Percentiles rank a stretch among this genome's conserved stretches.
Evolutionary conservation across 2,888 invertebrate species (phyloP).

Genomic region (Noctua fimbriata): DNA sequence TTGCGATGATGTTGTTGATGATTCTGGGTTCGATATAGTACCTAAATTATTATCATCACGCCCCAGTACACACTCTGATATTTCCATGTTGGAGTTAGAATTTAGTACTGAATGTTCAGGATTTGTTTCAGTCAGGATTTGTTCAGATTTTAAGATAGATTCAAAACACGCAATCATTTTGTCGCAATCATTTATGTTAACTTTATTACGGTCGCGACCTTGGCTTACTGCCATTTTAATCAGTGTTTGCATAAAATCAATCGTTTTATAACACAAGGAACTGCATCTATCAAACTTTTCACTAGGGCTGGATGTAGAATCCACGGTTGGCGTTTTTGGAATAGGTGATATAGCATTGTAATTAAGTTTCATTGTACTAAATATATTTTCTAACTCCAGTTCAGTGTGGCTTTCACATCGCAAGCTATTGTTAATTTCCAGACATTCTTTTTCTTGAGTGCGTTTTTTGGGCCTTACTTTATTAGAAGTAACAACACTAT

Average conservation of each 20-base stretch:
- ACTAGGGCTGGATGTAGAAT: conserved; percentile 19
- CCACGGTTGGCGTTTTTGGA: conserved; percentile 74
- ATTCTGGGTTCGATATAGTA: background rate
- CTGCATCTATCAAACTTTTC: conserved; percentile 20
- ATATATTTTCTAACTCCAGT: conserved; percentile 81
- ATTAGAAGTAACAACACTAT: conserved; percentile 40
- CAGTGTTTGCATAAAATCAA: conserved; percentile 24
- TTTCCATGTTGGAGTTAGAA: conserved; percentile 3
- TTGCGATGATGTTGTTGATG: conserved; percentile 1
- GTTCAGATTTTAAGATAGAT: conserved; percentile 19
- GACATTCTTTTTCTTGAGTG: conserved; percentile 70
- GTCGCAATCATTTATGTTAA: conserved; percentile 20
- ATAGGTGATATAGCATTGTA: conserved; percentile 78
- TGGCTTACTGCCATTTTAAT: conserved; percentile 23
- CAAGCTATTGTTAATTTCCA: conserved; percentile 75
- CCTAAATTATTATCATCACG: conserved; percentile 13
- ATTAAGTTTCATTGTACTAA: conserved; percentile 77
- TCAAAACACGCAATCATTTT: conserved; percentile 30
- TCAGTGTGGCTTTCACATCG: conserved; percentile 70
- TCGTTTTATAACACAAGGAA: conserved; percentile 23
- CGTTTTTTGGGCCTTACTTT: background rate
- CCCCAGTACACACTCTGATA: conserved; percentile 13
- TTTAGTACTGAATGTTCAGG: conserved; percentile 4
- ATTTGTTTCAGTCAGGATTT: conserved; percentile 4
- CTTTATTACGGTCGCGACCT: background rate